Evolutionary conservation across 23 tunicate species (phyloP).

Genomic region (Halocynthia roretzi): DNA sequence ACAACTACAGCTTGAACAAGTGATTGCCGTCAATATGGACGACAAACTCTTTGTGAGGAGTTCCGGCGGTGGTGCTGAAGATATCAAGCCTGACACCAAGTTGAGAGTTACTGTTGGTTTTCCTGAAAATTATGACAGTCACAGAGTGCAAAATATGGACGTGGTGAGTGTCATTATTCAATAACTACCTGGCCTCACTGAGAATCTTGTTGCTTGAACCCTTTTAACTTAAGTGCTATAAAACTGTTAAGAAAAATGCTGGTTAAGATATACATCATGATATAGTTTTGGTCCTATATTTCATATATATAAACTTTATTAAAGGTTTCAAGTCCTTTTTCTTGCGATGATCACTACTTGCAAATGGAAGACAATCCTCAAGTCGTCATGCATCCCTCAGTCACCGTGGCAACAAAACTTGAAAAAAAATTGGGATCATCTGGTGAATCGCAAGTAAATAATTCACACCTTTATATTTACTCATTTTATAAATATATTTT

Average conservation of each 20-base stretch:
- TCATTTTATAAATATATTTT: not conserved
- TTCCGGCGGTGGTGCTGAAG: not conserved
- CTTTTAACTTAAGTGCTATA: too few relatives aligned
- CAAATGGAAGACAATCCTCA: slow-evolving; percentile 34
- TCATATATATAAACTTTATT: too few relatives aligned
- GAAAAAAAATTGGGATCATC: slow-evolving; percentile 33
- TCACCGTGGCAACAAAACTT: slow-evolving; percentile 30
- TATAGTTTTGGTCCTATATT: too few relatives aligned
- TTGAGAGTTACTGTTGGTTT: slow-evolving; percentile 2
- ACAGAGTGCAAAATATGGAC: not conserved
- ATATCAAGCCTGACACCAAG: slow-evolving; percentile 6
- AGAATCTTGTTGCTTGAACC: too few relatives aligned
- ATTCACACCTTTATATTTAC: not conserved
- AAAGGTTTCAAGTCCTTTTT: too few relatives aligned
- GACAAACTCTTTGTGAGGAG: not conserved
- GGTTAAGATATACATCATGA: too few relatives aligned
- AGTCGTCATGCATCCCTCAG: slow-evolving; percentile 31
- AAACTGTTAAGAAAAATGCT: too few relatives aligned
- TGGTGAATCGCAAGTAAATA: slow-evolving; percentile 46
- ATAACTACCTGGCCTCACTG: not conserved
- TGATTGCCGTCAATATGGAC: slow-evolving; percentile 12
- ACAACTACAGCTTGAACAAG: slow-evolving; percentile 31
- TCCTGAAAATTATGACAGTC: slow-evolving; percentile 8
- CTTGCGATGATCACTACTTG: slow-evolving; percentile 32
- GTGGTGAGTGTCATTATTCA: slow-evolving; percentile 14